Conservation (phyloP, 2,888 invertebrate species). For the Xestia xanthographa region DNA sequence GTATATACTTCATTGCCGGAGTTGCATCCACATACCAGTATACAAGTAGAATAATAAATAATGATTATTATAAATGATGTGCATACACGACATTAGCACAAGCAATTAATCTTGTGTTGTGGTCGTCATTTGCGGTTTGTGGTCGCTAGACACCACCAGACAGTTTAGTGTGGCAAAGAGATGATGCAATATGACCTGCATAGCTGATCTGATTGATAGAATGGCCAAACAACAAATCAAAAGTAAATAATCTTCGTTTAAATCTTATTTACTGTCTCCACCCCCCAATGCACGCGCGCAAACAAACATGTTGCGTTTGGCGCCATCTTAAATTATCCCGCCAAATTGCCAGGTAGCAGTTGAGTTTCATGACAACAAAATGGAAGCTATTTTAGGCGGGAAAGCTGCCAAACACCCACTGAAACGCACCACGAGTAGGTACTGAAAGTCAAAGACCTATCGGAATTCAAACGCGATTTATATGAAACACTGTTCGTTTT, state of each 20-base stretch:
- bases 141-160: neutral
- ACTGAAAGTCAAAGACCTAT: constrained; percentile 68
- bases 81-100: constrained; percentile 10
- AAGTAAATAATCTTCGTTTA: neutral
- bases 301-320: constrained; percentile 30
- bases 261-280: constrained; percentile 21
- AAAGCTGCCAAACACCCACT: constrained; percentile 65
- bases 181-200: neutral
- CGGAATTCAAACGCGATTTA: constrained; percentile 37
- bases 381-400: constrained; percentile 64
- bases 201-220: neutral
- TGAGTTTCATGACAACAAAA: constrained; percentile 50
- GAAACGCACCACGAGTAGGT: constrained; percentile 12
- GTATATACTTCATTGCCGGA: neutral
- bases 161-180: neutral
- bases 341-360: constrained; percentile 46
- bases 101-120: constrained; percentile 39
- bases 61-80: constrained; percentile 28
- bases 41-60: constrained; percentile 10
- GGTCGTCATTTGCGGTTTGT: neutral
- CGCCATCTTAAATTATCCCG: constrained; percentile 55
- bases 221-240: neutral
- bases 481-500: constrained; percentile 27
- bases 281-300: neutral
- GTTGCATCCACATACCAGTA: neutral